Conservation (phyloP, 2,888 invertebrate species). For the Drosophila affinis region DNA sequence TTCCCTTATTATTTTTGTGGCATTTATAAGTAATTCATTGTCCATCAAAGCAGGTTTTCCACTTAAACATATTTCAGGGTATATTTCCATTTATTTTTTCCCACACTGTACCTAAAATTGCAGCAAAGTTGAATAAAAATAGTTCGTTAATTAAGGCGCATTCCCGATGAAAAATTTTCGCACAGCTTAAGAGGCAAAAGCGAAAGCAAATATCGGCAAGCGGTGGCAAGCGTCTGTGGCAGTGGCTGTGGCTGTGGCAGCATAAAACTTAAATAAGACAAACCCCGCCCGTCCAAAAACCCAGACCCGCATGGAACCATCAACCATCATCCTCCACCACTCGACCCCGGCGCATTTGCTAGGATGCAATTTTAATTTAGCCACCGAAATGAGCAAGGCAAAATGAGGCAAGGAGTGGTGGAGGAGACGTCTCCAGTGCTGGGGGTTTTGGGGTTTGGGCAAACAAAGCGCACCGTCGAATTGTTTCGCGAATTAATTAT, state of each 20-base stretch:
- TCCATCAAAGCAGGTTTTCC: neutral
- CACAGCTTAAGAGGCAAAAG: constrained; percentile 33
- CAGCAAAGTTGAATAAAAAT: constrained; percentile 10
- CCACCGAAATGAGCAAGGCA: constrained; percentile 57
- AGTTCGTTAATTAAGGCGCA: constrained; percentile 39
- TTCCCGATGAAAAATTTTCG: constrained; percentile 28
- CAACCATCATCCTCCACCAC: neutral
- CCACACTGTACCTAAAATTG: neutral
- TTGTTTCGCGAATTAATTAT: constrained; percentile 61
- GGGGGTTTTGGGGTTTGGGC: constrained; percentile 40
- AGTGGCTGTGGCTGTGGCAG: constrained; percentile 22
- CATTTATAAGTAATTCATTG: too few species aligned
- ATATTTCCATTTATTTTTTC: neutral
- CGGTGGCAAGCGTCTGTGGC: constrained; percentile 19
- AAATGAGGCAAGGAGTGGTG: constrained; percentile 19
- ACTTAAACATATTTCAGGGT: neutral
- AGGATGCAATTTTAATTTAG: constrained; percentile 74
- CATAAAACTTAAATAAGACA: constrained; percentile 40
- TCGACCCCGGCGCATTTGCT: constrained; percentile 51
- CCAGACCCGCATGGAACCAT: constrained; percentile 7
- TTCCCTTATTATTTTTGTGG: too few species aligned
- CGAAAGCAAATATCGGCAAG: constrained; percentile 42
- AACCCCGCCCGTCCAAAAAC: constrained; percentile 5
- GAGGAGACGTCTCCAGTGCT: constrained; percentile 8
- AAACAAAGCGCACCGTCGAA: constrained; percentile 65